phyloP scores from a whole-genome alignment of 2,888 invertebrate genomes.

The Plagiodera versicolora region DNA sequence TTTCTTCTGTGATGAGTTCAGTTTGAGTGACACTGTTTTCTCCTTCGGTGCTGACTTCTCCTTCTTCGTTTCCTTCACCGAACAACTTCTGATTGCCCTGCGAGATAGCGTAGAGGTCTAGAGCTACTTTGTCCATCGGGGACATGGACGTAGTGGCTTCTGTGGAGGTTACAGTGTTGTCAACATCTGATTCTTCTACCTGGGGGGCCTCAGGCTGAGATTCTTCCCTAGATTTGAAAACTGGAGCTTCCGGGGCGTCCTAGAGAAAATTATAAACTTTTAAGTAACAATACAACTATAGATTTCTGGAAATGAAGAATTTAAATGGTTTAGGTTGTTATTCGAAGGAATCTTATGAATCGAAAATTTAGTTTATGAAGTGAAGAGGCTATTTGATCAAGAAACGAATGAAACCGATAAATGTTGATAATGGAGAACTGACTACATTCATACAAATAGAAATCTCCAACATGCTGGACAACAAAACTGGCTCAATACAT shows the following conservation, averaged over 20 bases:
- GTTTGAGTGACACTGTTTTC: conserved; percentile 32
- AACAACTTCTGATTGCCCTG: conserved; percentile 62
- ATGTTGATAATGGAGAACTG: no score
- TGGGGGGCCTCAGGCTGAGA: background rate
- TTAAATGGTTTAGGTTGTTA: no score
- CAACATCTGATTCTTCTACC: conserved; percentile 49
- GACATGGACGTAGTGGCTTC: conserved; percentile 67
- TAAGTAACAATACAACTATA: no score
- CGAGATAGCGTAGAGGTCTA: conserved; percentile 80
- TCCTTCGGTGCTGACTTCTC: conserved; percentile 51
- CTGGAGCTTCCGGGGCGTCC: conserved; percentile 39
- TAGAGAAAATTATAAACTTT: no score
- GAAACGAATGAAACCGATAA: no score
- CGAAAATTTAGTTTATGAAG: no score
- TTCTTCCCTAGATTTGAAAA: conserved; percentile 42
- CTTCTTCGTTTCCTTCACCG: conserved; percentile 52
- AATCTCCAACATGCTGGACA: no score
- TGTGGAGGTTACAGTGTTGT: conserved; percentile 40
- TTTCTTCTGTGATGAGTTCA: conserved; percentile 32
- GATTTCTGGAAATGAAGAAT: no score
- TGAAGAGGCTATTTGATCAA: no score
- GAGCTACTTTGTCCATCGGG: conserved; percentile 76
- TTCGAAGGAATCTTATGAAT: no score
- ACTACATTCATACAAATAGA: no score
- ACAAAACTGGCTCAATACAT: background rate